Evolutionary conservation across 1,140 invertebrate species (phyloP).

Genomic region (Macrobrachium rosenbergii): DNA sequence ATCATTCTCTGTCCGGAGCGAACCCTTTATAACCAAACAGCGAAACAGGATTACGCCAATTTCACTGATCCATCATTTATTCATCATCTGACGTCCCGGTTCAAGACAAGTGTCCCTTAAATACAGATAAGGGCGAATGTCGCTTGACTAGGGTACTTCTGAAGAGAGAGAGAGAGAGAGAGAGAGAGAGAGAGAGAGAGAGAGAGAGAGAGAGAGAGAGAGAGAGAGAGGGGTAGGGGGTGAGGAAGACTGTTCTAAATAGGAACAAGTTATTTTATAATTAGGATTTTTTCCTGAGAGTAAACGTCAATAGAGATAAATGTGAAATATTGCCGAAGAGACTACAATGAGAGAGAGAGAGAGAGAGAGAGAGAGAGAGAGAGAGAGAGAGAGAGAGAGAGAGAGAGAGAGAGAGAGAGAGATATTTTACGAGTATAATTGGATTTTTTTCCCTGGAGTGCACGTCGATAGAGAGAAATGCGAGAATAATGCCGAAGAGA

Average conservation of each 20-base stretch:
- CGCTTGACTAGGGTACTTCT: too few species aligned
- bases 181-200: neutral
- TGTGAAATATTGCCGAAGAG: too few species aligned
- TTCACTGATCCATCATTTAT: too few species aligned
- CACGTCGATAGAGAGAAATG: neutral
- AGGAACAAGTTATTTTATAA: neutral
- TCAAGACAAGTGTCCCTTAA: neutral
- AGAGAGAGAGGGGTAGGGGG: neutral
- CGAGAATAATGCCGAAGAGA: too few species aligned
- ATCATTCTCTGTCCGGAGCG: too few species aligned
- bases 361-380: slow-evolving; percentile 31
- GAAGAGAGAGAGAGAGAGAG: neutral
- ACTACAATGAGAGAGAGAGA: slow-evolving; percentile 12
- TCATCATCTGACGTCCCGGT: too few species aligned
- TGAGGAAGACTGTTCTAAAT: neutral
- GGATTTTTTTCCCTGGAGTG: neutral
- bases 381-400: slow-evolving; percentile 28
- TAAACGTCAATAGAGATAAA: neutral
- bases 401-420: too few species aligned
- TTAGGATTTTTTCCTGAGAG: neutral
- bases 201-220: neutral
- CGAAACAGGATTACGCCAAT: too few species aligned
- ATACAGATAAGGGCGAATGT: too few species aligned
- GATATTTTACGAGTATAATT: too few species aligned
- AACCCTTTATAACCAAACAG: too few species aligned